Percentiles rank a stretch among this genome's conserved stretches.
phyloP scores from a whole-genome alignment of 2,888 invertebrate species.

The Trachelus troglodyta region DNA sequence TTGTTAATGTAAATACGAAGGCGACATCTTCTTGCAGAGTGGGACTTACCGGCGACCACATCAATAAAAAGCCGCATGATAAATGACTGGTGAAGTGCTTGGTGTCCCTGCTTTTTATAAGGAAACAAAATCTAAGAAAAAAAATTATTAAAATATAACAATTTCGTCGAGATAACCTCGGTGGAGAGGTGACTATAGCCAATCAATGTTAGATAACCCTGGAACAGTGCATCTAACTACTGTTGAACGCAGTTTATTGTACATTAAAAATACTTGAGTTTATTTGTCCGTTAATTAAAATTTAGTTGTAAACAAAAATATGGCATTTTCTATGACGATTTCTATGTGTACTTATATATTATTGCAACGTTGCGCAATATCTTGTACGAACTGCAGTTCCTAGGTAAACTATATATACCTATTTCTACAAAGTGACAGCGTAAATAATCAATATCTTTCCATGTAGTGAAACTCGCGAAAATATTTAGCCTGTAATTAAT shows the following conservation, averaged over 20 bases:
- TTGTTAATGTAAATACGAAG: too few relatives aligned
- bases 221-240: conserved; percentile 35
- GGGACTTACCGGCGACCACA: conserved; percentile 46
- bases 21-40: too few relatives aligned
- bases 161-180: conserved; percentile 28
- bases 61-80: conserved; percentile 45
- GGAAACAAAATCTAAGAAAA: conserved; percentile 35
- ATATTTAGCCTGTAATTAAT: neutral
- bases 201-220: conserved; percentile 54
- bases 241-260: neutral
- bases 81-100: conserved; percentile 45
- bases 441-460: too few relatives aligned
- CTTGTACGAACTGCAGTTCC: too few relatives aligned
- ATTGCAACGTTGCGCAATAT: neutral
- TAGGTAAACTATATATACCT: too few relatives aligned
- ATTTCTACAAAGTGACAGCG: too few relatives aligned
- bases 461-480: too few relatives aligned
- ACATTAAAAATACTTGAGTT: conserved; percentile 20
- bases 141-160: conserved; percentile 37
- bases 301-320: too few relatives aligned
- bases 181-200: conserved; percentile 20
- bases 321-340: neutral
- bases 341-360: neutral
- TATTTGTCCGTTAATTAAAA: conserved; percentile 9
- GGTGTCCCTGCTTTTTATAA: conserved; percentile 54